Base-by-base conservation (phyloP, 2,113 vertebrate genomes). In the Rana temporaria region DNA sequence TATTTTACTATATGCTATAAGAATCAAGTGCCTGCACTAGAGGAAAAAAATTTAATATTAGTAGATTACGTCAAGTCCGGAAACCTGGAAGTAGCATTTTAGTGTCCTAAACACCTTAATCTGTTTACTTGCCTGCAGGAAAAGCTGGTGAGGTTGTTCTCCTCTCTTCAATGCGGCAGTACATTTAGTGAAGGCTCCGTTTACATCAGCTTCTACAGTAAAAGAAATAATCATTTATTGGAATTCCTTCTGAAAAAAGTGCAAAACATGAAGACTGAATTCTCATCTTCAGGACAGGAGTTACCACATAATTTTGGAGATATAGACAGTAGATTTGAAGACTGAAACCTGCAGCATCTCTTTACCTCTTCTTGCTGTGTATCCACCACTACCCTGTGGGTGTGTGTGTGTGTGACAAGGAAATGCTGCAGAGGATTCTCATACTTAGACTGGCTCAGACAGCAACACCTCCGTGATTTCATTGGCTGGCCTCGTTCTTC, bases 381-480 rank as follows among this genome's bases (percentile, higher is more conserved):
- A 82, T 76, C 71, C 66, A 68, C 81, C 81, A 83, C 81, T 83
- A 72, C 81, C 81, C 81, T 72, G 72, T 82, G 62, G 14, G 16
- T 83, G 81, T 68, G 72, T 82, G 62, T 18, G 16, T 83, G 81
- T 68, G 72, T 83, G 81, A 76, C 81, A 76, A 64, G 64, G 81
- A 76, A 76, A 74, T 34, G 84, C 76, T 84, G 85, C 87, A 86
- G 85, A 82, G 67, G 80, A 84, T 82, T 63, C 60, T 53, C 6
- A 71, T 4, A 11, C 60, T 59, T 52, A 85, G 84, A 86, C 85
- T 88, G 87, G 87, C 81, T 82, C 20, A 4, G 62, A 34, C 74
- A 24, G 86, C 84, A 56, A 85, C 85, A 85, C 85, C 88, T 89
- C 90, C 76, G 87, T 69, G 55, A 63, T 85, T 74, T 80, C 84